Base-by-base conservation (phyloP, 2,113 vertebrate genomes). In the Laticauda laticaudata region DNA sequence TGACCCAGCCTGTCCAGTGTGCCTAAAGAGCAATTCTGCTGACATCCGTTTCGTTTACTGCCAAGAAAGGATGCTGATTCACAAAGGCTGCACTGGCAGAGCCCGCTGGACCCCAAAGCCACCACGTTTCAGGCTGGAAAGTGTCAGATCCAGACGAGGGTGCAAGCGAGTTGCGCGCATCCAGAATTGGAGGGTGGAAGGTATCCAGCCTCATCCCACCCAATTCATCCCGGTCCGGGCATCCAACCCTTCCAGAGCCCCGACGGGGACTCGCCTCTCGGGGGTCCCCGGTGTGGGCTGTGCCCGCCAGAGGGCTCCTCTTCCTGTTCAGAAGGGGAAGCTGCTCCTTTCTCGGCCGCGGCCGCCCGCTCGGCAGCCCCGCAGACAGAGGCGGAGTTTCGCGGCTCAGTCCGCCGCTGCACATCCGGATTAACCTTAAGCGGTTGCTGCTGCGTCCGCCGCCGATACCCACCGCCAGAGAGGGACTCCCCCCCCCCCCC, bases 361-460 rank as follows among this genome's bases (percentile, higher is more conserved):
- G 81, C 53, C 69, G 92, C 57, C 57, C 91, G 48, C n/a, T 69
- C 91, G 59, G 21, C 87, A 39, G 45, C 87, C 87, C 14, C 61
- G 2, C 29, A 15, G 18, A 12, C 54, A 59, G 45, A 93, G 92
- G 92, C 92, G 92, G 92, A 87, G 92, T 93, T 87, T 93, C 45
- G 43, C 85, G 69, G 43, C 21, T 90, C 75, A 39, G 81, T 57
- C 88, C 88, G 75, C 92, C 55, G 92, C 88, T 43, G 92, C 64
- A 90, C 88, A 93, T 93, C 92, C 92, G 92, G 89, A 93, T 90
- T 86, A 59, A 92, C 11, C 54, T 29, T 14, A 56, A 90, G 88
- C 20, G 53, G 87, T 8, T n/a, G 91, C 56, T n/a, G 91, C 55
- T 86, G 55, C 23, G 4, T 39, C 64, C 7, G 39, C 55, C 24